Evolutionary conservation across 1,140 invertebrate species (phyloP).

Genomic region (Hycleus cichorii): DNA sequence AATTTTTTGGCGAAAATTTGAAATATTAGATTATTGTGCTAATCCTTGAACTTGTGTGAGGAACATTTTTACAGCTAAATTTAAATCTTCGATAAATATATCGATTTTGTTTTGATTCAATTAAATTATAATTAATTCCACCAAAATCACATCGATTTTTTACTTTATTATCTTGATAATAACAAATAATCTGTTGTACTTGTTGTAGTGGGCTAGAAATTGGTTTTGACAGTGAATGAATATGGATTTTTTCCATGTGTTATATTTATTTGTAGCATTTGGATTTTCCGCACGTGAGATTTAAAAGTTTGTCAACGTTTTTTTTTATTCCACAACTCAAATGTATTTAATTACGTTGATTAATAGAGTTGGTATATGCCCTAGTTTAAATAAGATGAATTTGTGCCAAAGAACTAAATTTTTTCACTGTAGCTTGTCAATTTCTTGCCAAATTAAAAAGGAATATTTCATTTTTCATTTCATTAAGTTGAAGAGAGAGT

Average conservation of each 20-base stretch:
- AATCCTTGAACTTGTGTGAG: constrained; percentile 13
- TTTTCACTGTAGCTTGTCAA: too few relatives aligned
- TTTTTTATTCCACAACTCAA: too few relatives aligned
- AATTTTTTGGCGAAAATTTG: neutral
- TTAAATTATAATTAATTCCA: neutral
- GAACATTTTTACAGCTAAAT: constrained; percentile 8
- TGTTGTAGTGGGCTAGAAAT: neutral
- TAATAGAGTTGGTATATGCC: too few relatives aligned
- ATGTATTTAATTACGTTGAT: too few relatives aligned
- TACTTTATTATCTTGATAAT: neutral
- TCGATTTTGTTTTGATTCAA: neutral
- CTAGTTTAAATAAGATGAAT: too few relatives aligned
- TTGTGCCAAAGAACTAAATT: too few relatives aligned
- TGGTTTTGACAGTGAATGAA: neutral
- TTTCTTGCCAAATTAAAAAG: too few relatives aligned
- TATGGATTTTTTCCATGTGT: neutral
- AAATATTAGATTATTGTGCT: neutral
- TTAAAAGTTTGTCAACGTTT: too few relatives aligned
- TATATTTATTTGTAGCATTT: too few relatives aligned
- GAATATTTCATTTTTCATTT: too few relatives aligned
- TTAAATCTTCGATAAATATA: neutral
- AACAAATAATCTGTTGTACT: neutral
- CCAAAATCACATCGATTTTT: neutral
- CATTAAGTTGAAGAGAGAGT: too few relatives aligned
- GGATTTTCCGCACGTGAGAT: too few relatives aligned